phyloP scores from a whole-genome alignment of 1,140 invertebrate species.

The Geopemphigus sp. region DNA sequence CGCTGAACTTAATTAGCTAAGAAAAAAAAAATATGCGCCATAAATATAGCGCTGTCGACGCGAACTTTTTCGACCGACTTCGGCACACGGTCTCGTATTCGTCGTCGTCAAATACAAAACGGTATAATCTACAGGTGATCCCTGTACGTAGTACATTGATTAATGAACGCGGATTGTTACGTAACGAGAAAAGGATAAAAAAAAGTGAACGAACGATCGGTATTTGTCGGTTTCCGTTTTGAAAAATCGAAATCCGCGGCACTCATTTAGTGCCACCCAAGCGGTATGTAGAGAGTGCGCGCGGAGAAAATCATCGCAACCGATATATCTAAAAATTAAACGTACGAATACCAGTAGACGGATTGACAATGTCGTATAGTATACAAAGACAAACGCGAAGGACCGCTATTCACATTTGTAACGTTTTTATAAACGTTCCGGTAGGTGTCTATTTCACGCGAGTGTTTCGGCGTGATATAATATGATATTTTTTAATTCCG shows the following conservation, averaged over 20 bases:
- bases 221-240: neutral
- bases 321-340: no score
- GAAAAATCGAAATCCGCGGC: neutral
- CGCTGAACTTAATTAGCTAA: neutral
- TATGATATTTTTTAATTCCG: neutral
- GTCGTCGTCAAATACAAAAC: slow-evolving; percentile 13
- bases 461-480: slow-evolving; percentile 6
- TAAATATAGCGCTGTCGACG: neutral
- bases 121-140: slow-evolving; percentile 1
- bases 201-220: neutral
- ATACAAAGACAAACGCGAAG: no score
- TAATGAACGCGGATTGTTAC: slow-evolving; percentile 9
- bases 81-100: neutral
- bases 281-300: no score
- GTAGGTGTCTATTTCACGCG: neutral
- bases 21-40: neutral
- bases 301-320: no score
- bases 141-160: neutral
- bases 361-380: no score
- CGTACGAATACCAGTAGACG: no score
- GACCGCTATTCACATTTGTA: neutral
- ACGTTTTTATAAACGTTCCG: neutral
- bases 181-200: neutral
- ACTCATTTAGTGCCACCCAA: no score
- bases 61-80: neutral